Base-by-base conservation (phyloP, 2,888 invertebrate genomes). In the Argyresthia goedartella region DNA sequence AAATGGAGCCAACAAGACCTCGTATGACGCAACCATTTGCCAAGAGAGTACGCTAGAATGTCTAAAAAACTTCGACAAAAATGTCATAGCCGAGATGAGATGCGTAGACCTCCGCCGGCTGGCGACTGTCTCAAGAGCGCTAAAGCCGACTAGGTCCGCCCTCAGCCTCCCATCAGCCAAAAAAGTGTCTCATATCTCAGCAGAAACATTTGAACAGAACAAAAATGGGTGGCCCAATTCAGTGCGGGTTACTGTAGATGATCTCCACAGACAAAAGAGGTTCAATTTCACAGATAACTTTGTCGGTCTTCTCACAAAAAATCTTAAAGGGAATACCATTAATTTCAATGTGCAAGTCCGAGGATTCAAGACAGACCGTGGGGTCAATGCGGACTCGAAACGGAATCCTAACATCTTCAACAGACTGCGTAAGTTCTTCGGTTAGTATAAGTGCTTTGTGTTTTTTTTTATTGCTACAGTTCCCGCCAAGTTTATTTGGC, bases 331-430 rank as follows among this genome's bases (percentile, higher is more conserved):
- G 14, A 66, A 60, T 54, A 62, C 60, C 1, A 78, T 80, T 62
- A 64, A 67, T 41, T 80, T 73, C 55, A 67, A 69, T 36, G 69
- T 90, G 15, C 92, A 92, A 71, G 85, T 90, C 14, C 88, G 95
- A 51, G 90, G 90, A 41, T 96, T 96, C 72, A 95, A 95, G 80
- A 95, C 95, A 0, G 91, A 93, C 59, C 86, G 95, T 51, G 90
- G 89, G 56, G 85, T 92, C 34, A 88, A 90, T 58, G 90, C 93
- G 0, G 95, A 95, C 62, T 68, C 89, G 50, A 88, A 90, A 59
- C 81, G 94, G 60, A 94, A 94, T 76, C 93, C 94, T 1, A 88
- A 91, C 42, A 67, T 94, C 51, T 73, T 90, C n/a, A 87, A 89
- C 57, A 85, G 94, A 71, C 76, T 94, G 56, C 91, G 91, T 82